These are phyloP conservation scores for Aphelenchoides fujianensis DNA, from an alignment of 1,140 invertebrate genomes.

Conservation along the genomic window DNA sequence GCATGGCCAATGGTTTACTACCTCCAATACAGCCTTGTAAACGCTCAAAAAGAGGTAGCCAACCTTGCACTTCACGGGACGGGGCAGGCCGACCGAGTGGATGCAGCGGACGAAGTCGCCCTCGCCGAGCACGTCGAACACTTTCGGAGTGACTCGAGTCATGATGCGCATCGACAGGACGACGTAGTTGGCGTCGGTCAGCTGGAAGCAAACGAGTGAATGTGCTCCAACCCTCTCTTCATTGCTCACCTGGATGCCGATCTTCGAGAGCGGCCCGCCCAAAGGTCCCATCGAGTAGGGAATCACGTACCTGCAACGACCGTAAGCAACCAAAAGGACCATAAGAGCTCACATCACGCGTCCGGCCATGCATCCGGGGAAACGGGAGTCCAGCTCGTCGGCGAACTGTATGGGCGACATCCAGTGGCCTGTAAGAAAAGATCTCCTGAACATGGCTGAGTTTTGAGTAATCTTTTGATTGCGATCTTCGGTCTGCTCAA, in stretches of 20 bases:
- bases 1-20: conserved; percentile 83
- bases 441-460: too few species aligned
- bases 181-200: conserved; percentile 86
- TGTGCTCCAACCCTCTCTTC: conserved; percentile 16
- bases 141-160: conserved; percentile 86
- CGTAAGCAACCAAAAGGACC: too few species aligned
- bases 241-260: conserved; percentile 78
- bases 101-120: conserved; percentile 72
- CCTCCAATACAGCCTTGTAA: too few species aligned
- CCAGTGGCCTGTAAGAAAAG: too few species aligned
- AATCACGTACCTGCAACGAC: too few species aligned
- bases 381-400: conserved; percentile 77
- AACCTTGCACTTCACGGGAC: conserved; percentile 63
- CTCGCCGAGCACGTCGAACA: conserved; percentile 63
- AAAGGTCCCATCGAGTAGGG: conserved; percentile 98
- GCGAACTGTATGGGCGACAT: conserved; percentile 81
- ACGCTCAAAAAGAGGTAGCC: neutral
- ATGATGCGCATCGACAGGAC: conserved; percentile 95
- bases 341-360: too few species aligned
- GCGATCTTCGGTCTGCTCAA: too few species aligned
- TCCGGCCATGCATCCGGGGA: conserved; percentile 91
- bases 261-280: conserved; percentile 87
- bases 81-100: conserved; percentile 84
- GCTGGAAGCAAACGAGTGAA: conserved; percentile 29
- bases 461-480: too few species aligned